Evolutionary conservation across 2,888 invertebrate genomes (phyloP).

Genomic region (Baronia brevicornis): DNA sequence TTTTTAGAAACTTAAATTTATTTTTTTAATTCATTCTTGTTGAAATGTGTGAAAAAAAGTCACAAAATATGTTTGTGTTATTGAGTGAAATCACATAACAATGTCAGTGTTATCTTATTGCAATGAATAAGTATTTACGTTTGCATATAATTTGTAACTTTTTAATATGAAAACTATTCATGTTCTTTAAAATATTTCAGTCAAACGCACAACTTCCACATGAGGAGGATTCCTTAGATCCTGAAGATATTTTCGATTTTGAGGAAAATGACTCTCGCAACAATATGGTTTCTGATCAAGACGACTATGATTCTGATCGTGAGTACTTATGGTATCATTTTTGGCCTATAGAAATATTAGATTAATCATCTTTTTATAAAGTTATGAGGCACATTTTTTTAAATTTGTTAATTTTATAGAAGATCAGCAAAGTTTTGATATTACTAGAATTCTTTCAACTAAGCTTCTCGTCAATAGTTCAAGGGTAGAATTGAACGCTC

Average conservation of each 20-base stretch:
- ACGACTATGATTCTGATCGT: constrained; percentile 86
- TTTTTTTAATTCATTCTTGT: not conserved
- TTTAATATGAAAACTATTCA: constrained; percentile 6
- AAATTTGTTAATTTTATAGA: too few relatives aligned
- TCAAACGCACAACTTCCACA: constrained; percentile 42
- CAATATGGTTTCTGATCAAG: constrained; percentile 74
- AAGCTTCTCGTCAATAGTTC: too few relatives aligned
- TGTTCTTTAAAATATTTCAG: constrained; percentile 31
- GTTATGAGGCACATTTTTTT: too few relatives aligned
- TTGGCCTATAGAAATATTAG: not conserved
- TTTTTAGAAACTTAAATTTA: too few relatives aligned
- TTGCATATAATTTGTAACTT: not conserved
- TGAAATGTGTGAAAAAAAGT: too few relatives aligned
- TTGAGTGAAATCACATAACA: too few relatives aligned
- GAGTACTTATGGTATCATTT: constrained; percentile 29
- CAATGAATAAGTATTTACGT: not conserved
- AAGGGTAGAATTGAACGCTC: too few relatives aligned
- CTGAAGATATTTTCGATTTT: constrained; percentile 85
- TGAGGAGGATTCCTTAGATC: constrained; percentile 74
- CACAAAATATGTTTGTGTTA: too few relatives aligned
- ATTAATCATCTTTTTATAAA: not conserved
- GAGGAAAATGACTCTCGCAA: constrained; percentile 80
- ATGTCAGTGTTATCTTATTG: too few relatives aligned
- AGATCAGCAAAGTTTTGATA: too few relatives aligned
- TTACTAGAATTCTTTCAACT: too few relatives aligned